Evolutionary conservation across 2,797 vertebrate species (phyloP), one percentile per base, ranked within the genome.

Genomic region (Squalus acanthias): DNA sequence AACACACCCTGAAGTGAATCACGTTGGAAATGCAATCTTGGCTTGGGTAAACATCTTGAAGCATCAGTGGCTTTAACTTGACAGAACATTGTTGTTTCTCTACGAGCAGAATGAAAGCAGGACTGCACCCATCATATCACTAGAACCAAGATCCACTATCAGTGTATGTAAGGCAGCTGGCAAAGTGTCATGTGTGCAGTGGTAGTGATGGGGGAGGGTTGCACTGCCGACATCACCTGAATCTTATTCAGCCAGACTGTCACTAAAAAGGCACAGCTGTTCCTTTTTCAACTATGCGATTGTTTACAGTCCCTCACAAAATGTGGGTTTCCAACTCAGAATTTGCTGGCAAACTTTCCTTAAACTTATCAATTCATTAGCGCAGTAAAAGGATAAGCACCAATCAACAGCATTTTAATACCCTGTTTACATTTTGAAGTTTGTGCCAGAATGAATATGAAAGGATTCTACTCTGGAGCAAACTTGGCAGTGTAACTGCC

Each of bases 1-100:
- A 57, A 33, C 94, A 57, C 17, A 17, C 13, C 76, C 70, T 95
- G 93, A 76, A 76, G 29, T 95, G 94, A 95, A 53, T 95, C 39
- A 93, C 26, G 29, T 7, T 76, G 53, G 26, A 74, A 95, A 57
- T 76, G 53, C 70, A 76, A 29, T 95, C 50, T 95, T 74, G 70
- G 50, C 53, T 95, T 60, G 26, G 50, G 26, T 76, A 76, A 76
- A 76, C 72, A 95, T 76, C 72, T 72, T 92, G 57, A 92, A 92
- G 87, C 20, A 57, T 69, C 65, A 95, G n/a, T 53, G 39, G n/a
- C 4, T 1, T 70, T 46, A 95, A 53, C 24, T 20, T 15, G 69
- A 12, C 46, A 95, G 69, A 95, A 72, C 69, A 95, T 57, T 95
- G 24, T 53, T 95, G 53, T 22, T 95, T 95, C 46, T 72, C 70